Evolutionary conservation across 1,140 invertebrate genomes (phyloP).

Genomic region (Drosophila littoralis): DNA sequence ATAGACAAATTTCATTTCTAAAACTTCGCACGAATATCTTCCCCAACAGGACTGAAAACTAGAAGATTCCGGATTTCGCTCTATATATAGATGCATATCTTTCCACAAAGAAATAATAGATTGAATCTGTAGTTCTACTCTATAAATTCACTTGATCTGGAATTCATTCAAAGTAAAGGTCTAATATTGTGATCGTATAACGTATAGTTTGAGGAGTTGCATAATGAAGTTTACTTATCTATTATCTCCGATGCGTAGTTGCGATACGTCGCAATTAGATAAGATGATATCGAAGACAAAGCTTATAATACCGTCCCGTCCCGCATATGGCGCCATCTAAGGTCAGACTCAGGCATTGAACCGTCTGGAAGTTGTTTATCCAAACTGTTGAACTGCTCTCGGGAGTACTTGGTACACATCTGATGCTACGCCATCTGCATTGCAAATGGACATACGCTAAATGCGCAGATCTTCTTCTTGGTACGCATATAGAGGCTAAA

Average conservation of each 20-base stretch:
- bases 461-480: constrained; percentile 43
- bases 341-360: constrained; percentile 70
- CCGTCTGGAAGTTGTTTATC: constrained; percentile 50
- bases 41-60: too few species aligned
- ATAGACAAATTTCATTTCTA: not conserved
- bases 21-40: too few species aligned
- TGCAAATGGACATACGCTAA: constrained; percentile 48
- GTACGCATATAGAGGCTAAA: not conserved
- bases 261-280: constrained; percentile 37
- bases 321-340: constrained; percentile 65
- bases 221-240: constrained; percentile 10
- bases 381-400: constrained; percentile 62
- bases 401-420: constrained; percentile 34
- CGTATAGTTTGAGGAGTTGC: not conserved
- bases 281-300: constrained; percentile 28
- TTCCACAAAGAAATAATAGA: too few species aligned
- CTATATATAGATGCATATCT: too few species aligned
- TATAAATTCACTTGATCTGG: too few species aligned
- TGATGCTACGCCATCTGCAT: constrained; percentile 55
- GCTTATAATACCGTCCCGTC: constrained; percentile 24
- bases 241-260: constrained; percentile 31
- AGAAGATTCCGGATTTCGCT: too few species aligned
- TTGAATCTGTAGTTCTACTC: too few species aligned
- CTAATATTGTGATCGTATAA: not conserved
- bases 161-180: not conserved